A percentile compares a stretch with the other conserved stretches of the same genome.
Evolutionary conservation across 2,888 invertebrate species (phyloP).

Genomic region (Zeuzera pyrina): DNA sequence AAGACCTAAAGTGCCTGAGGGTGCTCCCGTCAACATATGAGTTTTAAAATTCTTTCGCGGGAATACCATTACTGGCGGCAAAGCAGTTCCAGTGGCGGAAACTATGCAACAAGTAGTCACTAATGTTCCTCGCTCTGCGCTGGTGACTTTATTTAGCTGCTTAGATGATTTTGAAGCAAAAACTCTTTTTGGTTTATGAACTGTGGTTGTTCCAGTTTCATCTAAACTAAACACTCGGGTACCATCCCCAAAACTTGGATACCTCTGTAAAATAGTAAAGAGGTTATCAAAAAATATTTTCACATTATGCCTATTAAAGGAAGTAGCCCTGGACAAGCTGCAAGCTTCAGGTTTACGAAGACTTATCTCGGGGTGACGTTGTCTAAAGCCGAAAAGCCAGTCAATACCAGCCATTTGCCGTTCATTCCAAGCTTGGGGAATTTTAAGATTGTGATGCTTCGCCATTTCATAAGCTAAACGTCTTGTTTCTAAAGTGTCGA

Average conservation of each 20-base stretch:
- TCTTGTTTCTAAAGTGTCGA: too few species aligned
- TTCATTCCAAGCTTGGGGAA: too few species aligned
- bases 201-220: too few species aligned
- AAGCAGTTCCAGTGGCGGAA: slow-evolving; percentile 13
- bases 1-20: slow-evolving; percentile 27
- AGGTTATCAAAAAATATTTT: slow-evolving; percentile 14
- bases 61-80: slow-evolving; percentile 27
- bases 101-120: slow-evolving; percentile 20
- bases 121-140: slow-evolving; percentile 11
- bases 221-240: slow-evolving; percentile 14
- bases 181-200: slow-evolving; percentile 12
- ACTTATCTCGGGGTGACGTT: slow-evolving; percentile 9
- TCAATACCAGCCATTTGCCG: too few species aligned
- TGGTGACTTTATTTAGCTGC: slow-evolving; percentile 14
- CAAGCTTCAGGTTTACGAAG: slow-evolving; percentile 16
- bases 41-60: slow-evolving; percentile 23
- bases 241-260: too few species aligned
- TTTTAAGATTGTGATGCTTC: too few species aligned
- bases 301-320: slow-evolving; percentile 13
- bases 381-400: too few species aligned
- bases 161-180: too few species aligned
- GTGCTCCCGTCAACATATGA: slow-evolving; percentile 28
- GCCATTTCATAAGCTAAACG: too few species aligned
- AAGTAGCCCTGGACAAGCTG: slow-evolving; percentile 10
- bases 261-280: slow-evolving; percentile 2